Base-by-base conservation (phyloP, 2,888 invertebrate species). In the Caenorhabditis sp. region DNA sequence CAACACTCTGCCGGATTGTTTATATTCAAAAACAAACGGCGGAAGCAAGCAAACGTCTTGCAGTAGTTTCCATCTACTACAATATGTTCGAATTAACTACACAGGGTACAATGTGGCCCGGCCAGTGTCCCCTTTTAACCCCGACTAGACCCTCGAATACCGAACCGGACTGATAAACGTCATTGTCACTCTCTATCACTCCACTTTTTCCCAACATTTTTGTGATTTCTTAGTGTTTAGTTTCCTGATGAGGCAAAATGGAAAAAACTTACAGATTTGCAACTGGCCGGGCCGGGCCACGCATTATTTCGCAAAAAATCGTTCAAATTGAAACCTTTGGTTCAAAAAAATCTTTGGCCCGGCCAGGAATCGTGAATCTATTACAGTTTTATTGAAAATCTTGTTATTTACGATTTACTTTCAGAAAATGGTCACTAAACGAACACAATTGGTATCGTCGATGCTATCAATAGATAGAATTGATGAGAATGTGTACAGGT, bases 381-480 rank as follows among this genome's bases (percentile, higher is more conserved):
- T 3, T 35, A 13, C 35, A 13, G 9, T 2, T 35, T 46, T 15
- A 20, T 30, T 1, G 45, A 52, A 52, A 53, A 48, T 48, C 39
- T 20, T 26, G 39, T 27, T 48, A 37, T 30, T 35, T 48, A 20
- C 27, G 27, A n/a, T 13, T 13, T 27, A 41, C 6, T 11, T 58
- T 43, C 43, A n/a, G 30, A 32, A 35, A 13, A 73, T 73, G 73
- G 59, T 45, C 30, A 32, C 59, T 32, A 22, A 1, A 11, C 11
- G 55, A 55, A 37, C 62, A 17, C 56, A 75, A 45, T 30, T 75
- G 17, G 37, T 75, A 22, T 63, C 75, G 59, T 52, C 75, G 35
- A 39, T 75, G 52, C 46, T 75, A 56, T 68, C 75, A 52, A 56
- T 75, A 58, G 75, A 75, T 68, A 63, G 68, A 41, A 58, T 68